Base-by-base conservation (phyloP, 2,797 vertebrate genomes). In the Eulemur albifrons region DNA sequence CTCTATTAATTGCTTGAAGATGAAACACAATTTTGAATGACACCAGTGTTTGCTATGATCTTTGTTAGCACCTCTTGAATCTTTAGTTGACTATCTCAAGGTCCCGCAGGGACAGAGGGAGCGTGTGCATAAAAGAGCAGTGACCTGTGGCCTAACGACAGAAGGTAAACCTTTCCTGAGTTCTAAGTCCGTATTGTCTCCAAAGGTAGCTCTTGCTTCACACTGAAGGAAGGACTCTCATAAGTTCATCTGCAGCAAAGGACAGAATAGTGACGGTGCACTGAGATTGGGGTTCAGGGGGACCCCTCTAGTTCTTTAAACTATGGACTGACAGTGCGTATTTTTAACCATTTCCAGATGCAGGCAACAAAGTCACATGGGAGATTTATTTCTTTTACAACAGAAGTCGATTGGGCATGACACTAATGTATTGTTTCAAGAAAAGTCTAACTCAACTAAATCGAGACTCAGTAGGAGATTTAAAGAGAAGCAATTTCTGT, bases 341-440 rank as follows among this genome's bases (percentile, higher is more conserved):
- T 89, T 97, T 98, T 97, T 97, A 96, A 77, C 80, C 84, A 84
- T 97, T 98, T 98, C 95, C 97, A 97, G 76, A 77, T 98, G 85
- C 48, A 96, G 97, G 96, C 95, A 97, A 97, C 97, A 93, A 94
- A 97, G 80, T 87, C 97, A 80, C 91, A 89, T 4, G 86, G 95
- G 94, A 97, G 93, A 98, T 98, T 98, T 97, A 98, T 98, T 98
- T 97, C 96, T 97, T 97, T 98, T 97, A 97, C 98, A 98, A 94
- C 30, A 77, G 90, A 98, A 98, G 95, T 98, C 97, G 98, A 93
- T 97, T 98, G 97, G 98, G 93, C 97, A 95, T 97, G 96, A 98
- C 95, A 97, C 85, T 97, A 98, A 98, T 97, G 97, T 94, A 98
- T 98, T 97, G 85, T 98, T 98, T 97, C 94, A 98, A 98, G 98